Evolutionary conservation across 92 coral and sea anemone genomes (phyloP).

Genomic region (Galaxea fascicularis): DNA sequence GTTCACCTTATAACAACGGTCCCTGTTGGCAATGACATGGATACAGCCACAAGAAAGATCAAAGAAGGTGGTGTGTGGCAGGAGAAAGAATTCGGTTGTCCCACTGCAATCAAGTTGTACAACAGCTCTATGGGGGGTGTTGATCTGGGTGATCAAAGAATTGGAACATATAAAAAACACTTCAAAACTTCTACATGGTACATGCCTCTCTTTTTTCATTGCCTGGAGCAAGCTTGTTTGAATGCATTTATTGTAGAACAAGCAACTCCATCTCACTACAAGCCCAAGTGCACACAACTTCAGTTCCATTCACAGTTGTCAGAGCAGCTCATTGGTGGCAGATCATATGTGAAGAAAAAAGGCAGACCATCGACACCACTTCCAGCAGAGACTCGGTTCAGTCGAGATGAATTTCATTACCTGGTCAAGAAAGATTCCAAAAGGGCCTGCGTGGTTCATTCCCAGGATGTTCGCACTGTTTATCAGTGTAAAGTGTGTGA

Average conservation of each 20-base stretch:
- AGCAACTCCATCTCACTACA: conserved; percentile 7
- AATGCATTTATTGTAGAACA: neutral
- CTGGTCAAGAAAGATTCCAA: conserved; percentile 10
- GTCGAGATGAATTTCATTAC: conserved; percentile 2
- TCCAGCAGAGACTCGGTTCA: conserved; percentile 21
- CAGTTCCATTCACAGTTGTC: conserved; percentile 21
- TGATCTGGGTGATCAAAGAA: conserved; percentile 42
- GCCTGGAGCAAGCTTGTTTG: conserved; percentile 8
- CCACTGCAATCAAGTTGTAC: conserved; percentile 8
- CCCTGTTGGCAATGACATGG: conserved; percentile 19
- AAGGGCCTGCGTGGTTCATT: too few relatives aligned
- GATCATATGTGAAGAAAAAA: conserved; percentile 11
- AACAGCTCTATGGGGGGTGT: conserved; percentile 37
- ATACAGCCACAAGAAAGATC: conserved; percentile 6
- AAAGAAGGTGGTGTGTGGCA: conserved; percentile 27
- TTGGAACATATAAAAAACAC: conserved; percentile 20
- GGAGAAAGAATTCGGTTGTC: conserved; percentile 30
- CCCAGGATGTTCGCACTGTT: too few relatives aligned
- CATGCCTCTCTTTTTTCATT: conserved; percentile 12
- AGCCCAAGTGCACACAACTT: conserved; percentile 9
- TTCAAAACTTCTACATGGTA: conserved; percentile 31
- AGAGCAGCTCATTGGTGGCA: conserved; percentile 38
- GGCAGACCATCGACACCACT: conserved; percentile 9
- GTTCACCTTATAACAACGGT: conserved; percentile 32
- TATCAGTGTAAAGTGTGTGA: too few relatives aligned